Base-by-base conservation (phyloP, 2,888 invertebrate species). In the Dinocampus coccinellae region DNA sequence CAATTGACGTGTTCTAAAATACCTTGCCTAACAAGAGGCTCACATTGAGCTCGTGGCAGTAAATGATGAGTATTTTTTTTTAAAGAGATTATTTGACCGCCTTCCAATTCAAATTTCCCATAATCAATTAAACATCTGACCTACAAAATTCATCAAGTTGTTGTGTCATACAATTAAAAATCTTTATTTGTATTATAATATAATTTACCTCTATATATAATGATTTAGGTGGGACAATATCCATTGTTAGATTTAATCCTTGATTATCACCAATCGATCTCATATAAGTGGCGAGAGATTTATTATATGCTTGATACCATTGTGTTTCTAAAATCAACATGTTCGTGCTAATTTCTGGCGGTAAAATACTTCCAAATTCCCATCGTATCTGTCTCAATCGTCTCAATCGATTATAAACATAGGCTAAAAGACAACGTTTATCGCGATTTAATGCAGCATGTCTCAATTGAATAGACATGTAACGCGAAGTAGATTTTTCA, bases 361-460 rank as follows among this genome's bases (percentile, higher is more conserved):
- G 98, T 68, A 99, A 87, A 60, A 97, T 93, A 42, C 97, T 95
- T 0, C 99, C 99, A 85, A 97, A 95, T 82, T 97, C 95, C 99
- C 99, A 99, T 60, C 99, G 90, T 87, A 97, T 91, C n/a, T 94
- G 92, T 79, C 94, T 92, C 24, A 99, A 91, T 81, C 93, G 92
- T 77, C 91, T 90, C 85, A 98, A 89, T 76, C 99, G 90, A 81
- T 94, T 95, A 85, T 95, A 94, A 65, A 95, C 89, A 81, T 96
- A 96, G 0, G 95, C 92, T 0, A 97, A 88, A 0, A 98, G 89
- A 83, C 98, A 98, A 39, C 98, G 91, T 84, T 97, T 94, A 84
- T 98, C 97, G 53, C 98, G 90, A 85, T 95, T 94, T 20, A 98
- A 87, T 0, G 95, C 96, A 39, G 93, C 92, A 86, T 98, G 97